Conservation (phyloP, 2,113 vertebrate genomes). For the Ageneiosus marmoratus region DNA sequence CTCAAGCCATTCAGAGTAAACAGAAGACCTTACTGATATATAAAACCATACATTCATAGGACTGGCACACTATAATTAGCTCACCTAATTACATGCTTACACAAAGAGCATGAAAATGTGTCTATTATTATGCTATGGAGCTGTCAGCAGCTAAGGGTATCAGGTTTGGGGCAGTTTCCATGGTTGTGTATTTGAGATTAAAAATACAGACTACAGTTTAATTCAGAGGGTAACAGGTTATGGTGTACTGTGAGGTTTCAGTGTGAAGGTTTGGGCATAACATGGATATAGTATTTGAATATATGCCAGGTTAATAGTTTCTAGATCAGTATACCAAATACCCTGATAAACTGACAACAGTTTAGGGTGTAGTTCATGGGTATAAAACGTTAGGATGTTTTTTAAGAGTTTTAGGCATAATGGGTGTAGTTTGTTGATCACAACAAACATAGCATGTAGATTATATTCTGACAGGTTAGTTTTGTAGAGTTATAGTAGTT, state of each 20-base stretch:
- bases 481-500: background rate
- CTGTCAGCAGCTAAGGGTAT: background rate
- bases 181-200: background rate
- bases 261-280: background rate
- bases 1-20: background rate
- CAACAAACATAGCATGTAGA: background rate
- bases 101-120: background rate
- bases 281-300: too few species aligned
- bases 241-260: constrained; percentile 13
- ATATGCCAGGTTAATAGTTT: background rate
- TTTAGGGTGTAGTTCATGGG: background rate
- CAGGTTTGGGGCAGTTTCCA: background rate
- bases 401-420: background rate
- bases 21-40: background rate
- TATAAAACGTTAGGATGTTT: background rate
- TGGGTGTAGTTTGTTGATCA: background rate
- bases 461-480: background rate
- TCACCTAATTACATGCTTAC: background rate
- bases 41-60: background rate
- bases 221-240: background rate
- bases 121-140: background rate
- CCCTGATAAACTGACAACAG: background rate
- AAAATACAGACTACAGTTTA: background rate
- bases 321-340: background rate
- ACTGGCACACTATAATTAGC: background rate